Percentiles rank a stretch among this genome's conserved stretches.
Evolutionary conservation across 1,140 invertebrate genomes (phyloP).

Genomic region (Monochamus saltuarius): DNA sequence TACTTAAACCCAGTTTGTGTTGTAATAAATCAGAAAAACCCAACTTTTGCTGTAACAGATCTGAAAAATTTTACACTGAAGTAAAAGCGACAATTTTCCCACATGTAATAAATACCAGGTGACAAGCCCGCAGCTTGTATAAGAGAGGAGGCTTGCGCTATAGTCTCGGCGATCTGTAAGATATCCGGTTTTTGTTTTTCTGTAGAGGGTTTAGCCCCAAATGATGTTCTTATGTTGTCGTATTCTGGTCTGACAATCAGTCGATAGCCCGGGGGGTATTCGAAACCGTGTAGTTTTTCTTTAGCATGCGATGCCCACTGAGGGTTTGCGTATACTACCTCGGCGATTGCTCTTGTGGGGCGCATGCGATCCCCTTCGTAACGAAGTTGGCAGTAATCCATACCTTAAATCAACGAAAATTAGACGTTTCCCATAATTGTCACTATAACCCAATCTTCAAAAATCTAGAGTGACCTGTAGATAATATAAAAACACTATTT

Average conservation of each 20-base stretch:
- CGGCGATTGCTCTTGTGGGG: conserved; percentile 55
- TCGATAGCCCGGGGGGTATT: conserved; percentile 81
- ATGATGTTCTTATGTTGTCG: conserved; percentile 32
- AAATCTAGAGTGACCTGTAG: too few species aligned
- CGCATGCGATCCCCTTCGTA: conserved; percentile 60
- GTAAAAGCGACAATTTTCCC: too few species aligned
- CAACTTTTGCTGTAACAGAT: conserved; percentile 29
- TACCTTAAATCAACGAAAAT: conserved; percentile 49
- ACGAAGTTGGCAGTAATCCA: conserved; percentile 73
- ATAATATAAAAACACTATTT: too few species aligned
- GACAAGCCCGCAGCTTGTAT: conserved; percentile 67
- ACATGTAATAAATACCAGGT: conserved; percentile 49
- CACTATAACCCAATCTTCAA: too few species aligned
- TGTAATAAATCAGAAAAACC: conserved; percentile 1
- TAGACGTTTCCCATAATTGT: too few species aligned
- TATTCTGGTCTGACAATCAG: conserved; percentile 73
- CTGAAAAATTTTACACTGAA: conserved; percentile 1
- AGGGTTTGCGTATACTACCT: conserved; percentile 72
- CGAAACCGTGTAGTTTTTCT: conserved; percentile 83
- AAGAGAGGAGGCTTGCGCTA: conserved; percentile 68
- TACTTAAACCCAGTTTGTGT: neutral
- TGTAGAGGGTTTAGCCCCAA: neutral
- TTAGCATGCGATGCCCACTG: conserved; percentile 77
- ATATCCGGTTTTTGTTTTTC: conserved; percentile 55
- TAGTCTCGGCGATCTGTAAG: conserved; percentile 66